Base-by-base conservation (phyloP, 2,113 vertebrate species). In the Picathartes gymnocephalus region DNA sequence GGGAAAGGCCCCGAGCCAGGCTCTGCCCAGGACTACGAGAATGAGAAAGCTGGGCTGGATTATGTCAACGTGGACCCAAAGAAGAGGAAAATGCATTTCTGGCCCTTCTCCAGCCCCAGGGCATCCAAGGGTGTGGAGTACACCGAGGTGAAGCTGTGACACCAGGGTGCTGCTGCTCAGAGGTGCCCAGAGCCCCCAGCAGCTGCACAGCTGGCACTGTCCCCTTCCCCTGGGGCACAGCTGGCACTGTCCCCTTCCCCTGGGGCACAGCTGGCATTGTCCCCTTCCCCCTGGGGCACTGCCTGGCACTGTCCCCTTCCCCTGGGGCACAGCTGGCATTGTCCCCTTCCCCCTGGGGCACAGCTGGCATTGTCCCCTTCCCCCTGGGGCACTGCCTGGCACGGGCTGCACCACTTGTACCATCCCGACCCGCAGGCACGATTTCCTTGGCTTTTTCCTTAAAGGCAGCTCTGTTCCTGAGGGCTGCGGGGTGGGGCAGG, bases 41-140 rank as follows among this genome's bases (percentile, higher is more conserved):
- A 98, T 54, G 3, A 87, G 12, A 97, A 86, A 19, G 16, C 73
- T 10, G 37, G 74, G 1, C 5, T 21, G 2, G 97, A 97, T 68
- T 98, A 98, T 0, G 85, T 98, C 91, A 98, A 97, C 3, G 88
- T 98, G 80, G 81, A 97, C 48, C 94, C 94, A 0, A 53, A 96
- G 69, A 90, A 70, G 76, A 89, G 14, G 61, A 92, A 82, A 42
- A 70, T 3, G 1, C 21, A 62, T 45, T 66, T 94, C 79, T 97
- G 95, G 97, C 20, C 68, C 56, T 85, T 65, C 70, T 82, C 69
- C 62, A 93, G 82, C 33, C 81, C 95, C 4, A 24, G 40, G 42
- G 8, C 50, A 2, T 69, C 86, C 79, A 84, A 80, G 42, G 25
- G 92, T 11, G 82, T 90, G 1, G 96, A 98, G 48, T 97, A 97